phyloP scores from a whole-genome alignment of 2,888 invertebrate species.

The Tipula confusa region DNA sequence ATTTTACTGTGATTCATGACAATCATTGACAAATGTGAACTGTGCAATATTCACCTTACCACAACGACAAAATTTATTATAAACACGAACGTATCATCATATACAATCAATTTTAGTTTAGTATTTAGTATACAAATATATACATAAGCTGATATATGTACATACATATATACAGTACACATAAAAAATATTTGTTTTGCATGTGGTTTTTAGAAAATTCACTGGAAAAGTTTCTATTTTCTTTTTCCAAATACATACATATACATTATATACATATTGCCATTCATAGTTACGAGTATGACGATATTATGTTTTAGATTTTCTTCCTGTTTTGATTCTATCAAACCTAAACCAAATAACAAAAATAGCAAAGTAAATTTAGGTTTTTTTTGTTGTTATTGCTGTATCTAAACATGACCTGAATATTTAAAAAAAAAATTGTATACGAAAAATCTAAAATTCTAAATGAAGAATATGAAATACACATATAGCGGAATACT shows the following conservation, averaged over 20 bases:
- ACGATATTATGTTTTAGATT: not conserved
- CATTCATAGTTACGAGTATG: not conserved
- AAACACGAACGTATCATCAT: not conserved
- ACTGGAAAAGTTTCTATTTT: not conserved
- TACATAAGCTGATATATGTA: not conserved
- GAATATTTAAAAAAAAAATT: not conserved
- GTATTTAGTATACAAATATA: not conserved
- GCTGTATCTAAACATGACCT: not conserved
- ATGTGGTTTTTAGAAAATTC: not conserved
- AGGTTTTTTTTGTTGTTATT: not conserved
- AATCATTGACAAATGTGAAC: not conserved
- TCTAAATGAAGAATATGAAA: not conserved
- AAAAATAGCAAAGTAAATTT: not conserved
- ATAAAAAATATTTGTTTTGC: not conserved
- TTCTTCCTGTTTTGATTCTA: not conserved
- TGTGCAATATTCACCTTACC: not conserved
- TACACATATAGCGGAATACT: too few relatives aligned
- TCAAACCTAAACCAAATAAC: not conserved
- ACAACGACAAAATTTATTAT: not conserved
- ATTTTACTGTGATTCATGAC: too few relatives aligned
- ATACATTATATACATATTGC: not conserved
- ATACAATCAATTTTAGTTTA: not conserved
- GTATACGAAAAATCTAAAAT: not conserved
- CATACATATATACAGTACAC: not conserved
- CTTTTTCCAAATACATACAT: not conserved